phyloP scores from a whole-genome alignment of 2,797 vertebrate species.

The Danio kyathit region DNA sequence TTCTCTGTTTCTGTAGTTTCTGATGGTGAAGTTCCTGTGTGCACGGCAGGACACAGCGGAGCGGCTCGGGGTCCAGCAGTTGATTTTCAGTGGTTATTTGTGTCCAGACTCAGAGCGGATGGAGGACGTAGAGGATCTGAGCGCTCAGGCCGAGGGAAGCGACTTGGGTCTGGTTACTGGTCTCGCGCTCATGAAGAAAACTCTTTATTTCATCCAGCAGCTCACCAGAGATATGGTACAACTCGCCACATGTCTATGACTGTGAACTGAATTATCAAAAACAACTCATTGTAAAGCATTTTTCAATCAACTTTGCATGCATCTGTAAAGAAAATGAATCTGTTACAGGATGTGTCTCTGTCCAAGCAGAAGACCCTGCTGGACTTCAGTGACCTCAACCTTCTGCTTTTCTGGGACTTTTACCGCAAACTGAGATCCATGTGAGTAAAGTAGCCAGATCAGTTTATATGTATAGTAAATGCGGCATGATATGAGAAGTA shows the following conservation, averaged over 20 bases:
- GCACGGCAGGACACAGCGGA: conserved; percentile 92
- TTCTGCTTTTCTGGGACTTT: conserved; percentile 93
- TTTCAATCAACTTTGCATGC: neutral
- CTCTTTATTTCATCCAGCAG: conserved; percentile 93
- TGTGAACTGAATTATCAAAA: neutral
- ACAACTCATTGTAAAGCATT: neutral
- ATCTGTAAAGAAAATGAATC: neutral
- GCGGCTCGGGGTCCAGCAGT: conserved; percentile 91
- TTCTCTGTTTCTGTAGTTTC: conserved; percentile 77
- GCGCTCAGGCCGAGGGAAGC: conserved; percentile 71
- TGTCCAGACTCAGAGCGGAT: conserved; percentile 78
- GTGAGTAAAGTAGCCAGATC: conserved; percentile 80
- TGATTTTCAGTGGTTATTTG: conserved; percentile 88
- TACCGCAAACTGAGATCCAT: conserved; percentile 92
- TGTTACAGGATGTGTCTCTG: conserved; percentile 85
- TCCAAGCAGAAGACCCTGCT: conserved; percentile 91
- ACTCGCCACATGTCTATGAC: neutral
- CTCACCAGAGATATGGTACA: conserved; percentile 92
- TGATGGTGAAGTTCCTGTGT: conserved; percentile 98
- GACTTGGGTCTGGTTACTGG: conserved; percentile 78
- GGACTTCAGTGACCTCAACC: conserved; percentile 89
- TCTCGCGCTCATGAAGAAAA: conserved; percentile 90
- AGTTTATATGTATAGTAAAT: neutral
- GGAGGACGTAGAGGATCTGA: conserved; percentile 76
- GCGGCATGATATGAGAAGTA: too few relatives aligned